A percentile compares a stretch with the other conserved stretches of the same genome.
phyloP scores from a whole-genome alignment of 53 echinoderm and acorn worm species.

The Holothuria leucospilota region DNA sequence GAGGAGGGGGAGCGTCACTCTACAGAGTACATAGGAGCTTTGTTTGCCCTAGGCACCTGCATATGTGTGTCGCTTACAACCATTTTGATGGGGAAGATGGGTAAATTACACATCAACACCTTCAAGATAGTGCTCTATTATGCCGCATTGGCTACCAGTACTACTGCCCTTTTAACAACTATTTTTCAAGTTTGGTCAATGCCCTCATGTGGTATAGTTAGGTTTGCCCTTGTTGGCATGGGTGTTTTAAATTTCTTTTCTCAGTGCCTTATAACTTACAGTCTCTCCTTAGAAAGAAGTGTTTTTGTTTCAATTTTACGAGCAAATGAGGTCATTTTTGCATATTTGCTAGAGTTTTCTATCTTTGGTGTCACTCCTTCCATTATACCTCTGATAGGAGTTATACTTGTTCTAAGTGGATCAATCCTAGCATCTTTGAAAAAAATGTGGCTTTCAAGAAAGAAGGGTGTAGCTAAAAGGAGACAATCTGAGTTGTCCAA shows the following conservation, averaged over 20 bases:
- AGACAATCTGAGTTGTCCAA: too few species aligned
- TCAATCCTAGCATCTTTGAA: slow-evolving; percentile 23
- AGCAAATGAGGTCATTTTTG: slow-evolving; percentile 16
- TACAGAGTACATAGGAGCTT: not conserved
- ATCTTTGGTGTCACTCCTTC: slow-evolving; percentile 11
- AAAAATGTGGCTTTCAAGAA: slow-evolving; percentile 39
- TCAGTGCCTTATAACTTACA: slow-evolving; percentile 5
- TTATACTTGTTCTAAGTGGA: not conserved
- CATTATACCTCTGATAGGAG: not conserved
- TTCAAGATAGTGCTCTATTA: slow-evolving; percentile 14
- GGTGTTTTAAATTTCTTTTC: slow-evolving; percentile 21
- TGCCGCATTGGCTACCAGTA: not conserved
- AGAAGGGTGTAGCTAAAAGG: slow-evolving; percentile 14
- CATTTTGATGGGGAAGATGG: not conserved
- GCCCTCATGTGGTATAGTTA: not conserved
- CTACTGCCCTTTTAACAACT: not conserved
- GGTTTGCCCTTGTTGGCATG: slow-evolving; percentile 4
- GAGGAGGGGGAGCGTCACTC: not conserved
- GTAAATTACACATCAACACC: not conserved
- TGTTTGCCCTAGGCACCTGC: not conserved
- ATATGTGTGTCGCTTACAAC: not conserved
- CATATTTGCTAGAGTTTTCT: slow-evolving; percentile 10
- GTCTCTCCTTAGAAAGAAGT: slow-evolving; percentile 6
- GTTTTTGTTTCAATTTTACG: slow-evolving; percentile 25
- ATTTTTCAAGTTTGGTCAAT: slow-evolving; percentile 18